Conservation (phyloP, 2,797 vertebrate genomes). For the Streptopelia turtur region DNA sequence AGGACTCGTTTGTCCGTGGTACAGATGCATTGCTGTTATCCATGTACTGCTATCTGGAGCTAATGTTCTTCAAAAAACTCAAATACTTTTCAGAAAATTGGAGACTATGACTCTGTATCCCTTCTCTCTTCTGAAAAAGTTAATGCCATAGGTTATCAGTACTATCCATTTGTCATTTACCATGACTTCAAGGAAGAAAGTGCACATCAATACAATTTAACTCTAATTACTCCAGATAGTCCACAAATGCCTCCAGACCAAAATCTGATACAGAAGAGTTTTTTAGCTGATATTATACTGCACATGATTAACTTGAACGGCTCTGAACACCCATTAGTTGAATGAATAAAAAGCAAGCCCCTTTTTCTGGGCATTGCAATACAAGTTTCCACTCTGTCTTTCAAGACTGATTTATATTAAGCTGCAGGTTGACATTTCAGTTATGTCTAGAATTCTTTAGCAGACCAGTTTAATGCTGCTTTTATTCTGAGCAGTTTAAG, state of each 20-base stretch:
- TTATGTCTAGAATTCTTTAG: neutral
- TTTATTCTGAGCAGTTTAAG: conserved; percentile 2
- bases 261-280: neutral
- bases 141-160: neutral
- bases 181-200: neutral
- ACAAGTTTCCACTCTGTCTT: neutral
- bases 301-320: neutral
- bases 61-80: neutral
- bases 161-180: neutral
- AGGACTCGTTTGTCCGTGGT: neutral
- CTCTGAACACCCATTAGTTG: neutral
- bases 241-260: neutral
- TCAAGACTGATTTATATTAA: neutral
- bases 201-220: neutral
- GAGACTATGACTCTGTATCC: neutral
- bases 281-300: neutral
- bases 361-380: neutral
- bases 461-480: neutral
- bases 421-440: neutral
- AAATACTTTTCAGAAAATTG: neutral
- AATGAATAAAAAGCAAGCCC: neutral
- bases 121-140: neutral
- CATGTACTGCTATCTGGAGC: neutral
- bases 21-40: neutral
- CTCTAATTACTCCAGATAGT: neutral